Conservation (phyloP, 2,113 vertebrate genomes). For the Cynopterus brachyotis region DNA sequence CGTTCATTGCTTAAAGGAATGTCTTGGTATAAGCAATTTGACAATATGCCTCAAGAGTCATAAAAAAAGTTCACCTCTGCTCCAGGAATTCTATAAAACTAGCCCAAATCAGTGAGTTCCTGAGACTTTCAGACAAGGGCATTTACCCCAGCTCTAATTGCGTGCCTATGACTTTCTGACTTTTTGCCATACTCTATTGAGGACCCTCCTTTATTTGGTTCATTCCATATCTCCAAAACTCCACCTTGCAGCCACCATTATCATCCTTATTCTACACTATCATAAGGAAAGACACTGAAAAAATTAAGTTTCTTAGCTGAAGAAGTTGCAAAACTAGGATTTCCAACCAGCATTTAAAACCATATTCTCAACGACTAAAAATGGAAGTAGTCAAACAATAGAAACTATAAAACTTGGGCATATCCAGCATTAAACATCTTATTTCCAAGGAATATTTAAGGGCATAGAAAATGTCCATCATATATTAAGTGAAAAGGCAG, state of each 20-base stretch:
- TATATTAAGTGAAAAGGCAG: neutral
- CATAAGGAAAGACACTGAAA: neutral
- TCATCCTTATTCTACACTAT: neutral
- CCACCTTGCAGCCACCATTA: neutral
- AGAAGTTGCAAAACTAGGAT: neutral
- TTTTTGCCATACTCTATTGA: neutral
- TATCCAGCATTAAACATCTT: neutral
- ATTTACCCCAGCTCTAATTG: neutral
- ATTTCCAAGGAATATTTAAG: constrained; percentile 22
- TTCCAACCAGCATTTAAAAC: neutral
- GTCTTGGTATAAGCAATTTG: neutral
- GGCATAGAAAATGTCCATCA: neutral
- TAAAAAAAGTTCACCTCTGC: constrained; percentile 35
- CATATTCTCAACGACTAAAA: neutral
- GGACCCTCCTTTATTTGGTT: neutral
- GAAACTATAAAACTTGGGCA: neutral
- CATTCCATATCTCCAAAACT: neutral
- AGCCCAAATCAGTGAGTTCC: neutral
- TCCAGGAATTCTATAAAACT: constrained; percentile 32
- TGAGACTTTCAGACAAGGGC: neutral
- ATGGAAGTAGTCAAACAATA: neutral
- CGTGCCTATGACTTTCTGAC: neutral
- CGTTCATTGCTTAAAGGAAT: neutral
- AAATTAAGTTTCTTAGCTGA: neutral
- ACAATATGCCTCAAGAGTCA: neutral